Conservation (phyloP, 2,888 invertebrate species). For the Dexiosoma caninum region DNA sequence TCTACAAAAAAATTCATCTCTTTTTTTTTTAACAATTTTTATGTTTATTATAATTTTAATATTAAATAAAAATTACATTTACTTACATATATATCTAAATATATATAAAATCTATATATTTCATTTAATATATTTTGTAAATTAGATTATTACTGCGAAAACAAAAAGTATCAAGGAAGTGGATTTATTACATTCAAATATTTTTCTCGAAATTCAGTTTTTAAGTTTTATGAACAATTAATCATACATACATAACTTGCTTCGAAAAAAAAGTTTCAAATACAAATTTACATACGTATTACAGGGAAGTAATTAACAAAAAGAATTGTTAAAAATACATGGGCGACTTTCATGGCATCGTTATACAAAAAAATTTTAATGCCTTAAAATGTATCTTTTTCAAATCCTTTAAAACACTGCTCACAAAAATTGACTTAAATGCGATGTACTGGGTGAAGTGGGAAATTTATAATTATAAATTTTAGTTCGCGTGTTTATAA, state of each 20-base stretch:
- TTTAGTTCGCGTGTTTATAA: no score
- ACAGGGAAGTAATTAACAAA: not conserved
- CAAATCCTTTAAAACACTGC: no score
- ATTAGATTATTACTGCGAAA: constrained; percentile 14
- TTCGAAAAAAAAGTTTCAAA: not conserved
- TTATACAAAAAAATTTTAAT: not conserved
- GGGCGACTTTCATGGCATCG: not conserved
- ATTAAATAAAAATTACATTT: constrained; percentile 53
- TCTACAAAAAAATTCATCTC: not conserved
- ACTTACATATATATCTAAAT: constrained; percentile 37
- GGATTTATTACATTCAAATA: not conserved
- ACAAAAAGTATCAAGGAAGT: constrained; percentile 12
- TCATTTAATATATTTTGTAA: constrained; percentile 22
- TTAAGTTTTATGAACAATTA: not conserved
- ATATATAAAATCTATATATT: constrained; percentile 44
- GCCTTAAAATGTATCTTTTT: not conserved
- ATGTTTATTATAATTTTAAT: constrained; percentile 47
- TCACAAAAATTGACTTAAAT: not conserved
- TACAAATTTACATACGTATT: no score
- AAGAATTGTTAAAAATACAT: not conserved
- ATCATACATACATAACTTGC: constrained; percentile 1
- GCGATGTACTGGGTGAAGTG: no score
- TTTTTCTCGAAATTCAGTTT: not conserved
- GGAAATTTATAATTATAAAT: no score
- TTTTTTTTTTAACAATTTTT: constrained; percentile 47